Evolutionary conservation across 2,113 vertebrate genomes (phyloP).

Genomic region (Perognathus longimembris): DNA sequence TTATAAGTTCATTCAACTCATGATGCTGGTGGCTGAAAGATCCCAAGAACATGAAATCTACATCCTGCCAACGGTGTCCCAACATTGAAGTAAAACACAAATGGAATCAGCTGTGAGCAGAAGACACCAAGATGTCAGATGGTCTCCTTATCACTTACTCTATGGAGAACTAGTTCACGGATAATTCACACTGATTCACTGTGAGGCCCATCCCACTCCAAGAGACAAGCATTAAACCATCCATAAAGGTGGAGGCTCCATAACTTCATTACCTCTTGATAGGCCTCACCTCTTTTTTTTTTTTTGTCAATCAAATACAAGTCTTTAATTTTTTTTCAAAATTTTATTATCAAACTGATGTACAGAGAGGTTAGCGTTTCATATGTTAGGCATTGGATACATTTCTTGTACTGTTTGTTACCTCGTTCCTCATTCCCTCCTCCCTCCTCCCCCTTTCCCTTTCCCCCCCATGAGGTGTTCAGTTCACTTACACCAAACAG

Average conservation of each 20-base stretch:
- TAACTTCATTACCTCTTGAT: neutral
- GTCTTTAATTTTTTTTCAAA: too few relatives aligned
- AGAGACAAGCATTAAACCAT: neutral
- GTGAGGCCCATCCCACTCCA: neutral
- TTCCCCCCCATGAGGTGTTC: too few relatives aligned
- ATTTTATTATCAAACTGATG: too few relatives aligned
- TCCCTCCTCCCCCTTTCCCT: too few relatives aligned
- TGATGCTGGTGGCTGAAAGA: neutral
- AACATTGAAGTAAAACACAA: neutral
- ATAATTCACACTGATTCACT: neutral
- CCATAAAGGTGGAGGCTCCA: neutral
- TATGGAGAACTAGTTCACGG: neutral
- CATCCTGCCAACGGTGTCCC: neutral
- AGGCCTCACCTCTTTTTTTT: neutral
- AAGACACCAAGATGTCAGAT: neutral
- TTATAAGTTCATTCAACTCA: neutral
- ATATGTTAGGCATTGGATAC: too few relatives aligned
- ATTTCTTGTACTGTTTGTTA: too few relatives aligned
- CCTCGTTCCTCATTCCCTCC: too few relatives aligned
- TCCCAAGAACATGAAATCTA: neutral
- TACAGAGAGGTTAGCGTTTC: too few relatives aligned
- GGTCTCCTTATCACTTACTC: neutral
- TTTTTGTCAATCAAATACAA: too few relatives aligned
- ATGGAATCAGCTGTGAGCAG: neutral
- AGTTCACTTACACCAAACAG: too few relatives aligned